Percentiles rank a stretch among this genome's conserved stretches.
phyloP scores from a whole-genome alignment of 1,140 invertebrate genomes.

The Zaprionus tsacasi region DNA sequence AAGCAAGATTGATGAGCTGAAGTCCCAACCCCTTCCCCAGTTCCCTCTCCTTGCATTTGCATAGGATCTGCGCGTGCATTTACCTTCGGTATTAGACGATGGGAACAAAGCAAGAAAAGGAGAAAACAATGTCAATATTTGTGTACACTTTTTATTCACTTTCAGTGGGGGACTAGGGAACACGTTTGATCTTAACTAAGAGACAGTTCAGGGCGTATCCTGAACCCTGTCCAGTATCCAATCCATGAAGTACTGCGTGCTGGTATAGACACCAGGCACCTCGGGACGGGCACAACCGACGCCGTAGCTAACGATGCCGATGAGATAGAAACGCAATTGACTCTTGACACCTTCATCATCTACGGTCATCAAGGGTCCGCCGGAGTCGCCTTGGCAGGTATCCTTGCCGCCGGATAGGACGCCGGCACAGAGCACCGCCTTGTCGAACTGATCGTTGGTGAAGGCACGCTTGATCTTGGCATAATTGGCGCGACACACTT shows the following conservation, averaged over 20 bases:
- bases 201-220: slow-evolving; percentile 43
- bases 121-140: slow-evolving; percentile 55
- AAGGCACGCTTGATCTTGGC: slow-evolving; percentile 85
- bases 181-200: background rate
- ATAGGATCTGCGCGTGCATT: slow-evolving; percentile 50
- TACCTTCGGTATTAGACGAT: slow-evolving; percentile 46
- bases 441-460: slow-evolving; percentile 86
- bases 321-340: slow-evolving; percentile 85
- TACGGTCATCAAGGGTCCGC: slow-evolving; percentile 91
- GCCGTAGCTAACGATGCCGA: slow-evolving; percentile 90
- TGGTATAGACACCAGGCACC: slow-evolving; percentile 90
- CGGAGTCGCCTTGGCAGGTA: slow-evolving; percentile 94
- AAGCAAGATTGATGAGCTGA: slow-evolving; percentile 60
- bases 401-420: slow-evolving; percentile 89
- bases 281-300: slow-evolving; percentile 88
- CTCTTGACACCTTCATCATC: slow-evolving; percentile 37
- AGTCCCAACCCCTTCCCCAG: slow-evolving; percentile 24
- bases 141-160: slow-evolving; percentile 16
- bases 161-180: background rate
- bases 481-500: slow-evolving; percentile 87
- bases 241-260: slow-evolving; percentile 87
- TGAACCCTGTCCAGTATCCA: slow-evolving; percentile 73
- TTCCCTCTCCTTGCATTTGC: slow-evolving; percentile 35
- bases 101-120: slow-evolving; percentile 58
- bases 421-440: slow-evolving; percentile 91